phyloP scores from a whole-genome alignment of 2,797 vertebrate species.

The Lophura swinhoii region DNA sequence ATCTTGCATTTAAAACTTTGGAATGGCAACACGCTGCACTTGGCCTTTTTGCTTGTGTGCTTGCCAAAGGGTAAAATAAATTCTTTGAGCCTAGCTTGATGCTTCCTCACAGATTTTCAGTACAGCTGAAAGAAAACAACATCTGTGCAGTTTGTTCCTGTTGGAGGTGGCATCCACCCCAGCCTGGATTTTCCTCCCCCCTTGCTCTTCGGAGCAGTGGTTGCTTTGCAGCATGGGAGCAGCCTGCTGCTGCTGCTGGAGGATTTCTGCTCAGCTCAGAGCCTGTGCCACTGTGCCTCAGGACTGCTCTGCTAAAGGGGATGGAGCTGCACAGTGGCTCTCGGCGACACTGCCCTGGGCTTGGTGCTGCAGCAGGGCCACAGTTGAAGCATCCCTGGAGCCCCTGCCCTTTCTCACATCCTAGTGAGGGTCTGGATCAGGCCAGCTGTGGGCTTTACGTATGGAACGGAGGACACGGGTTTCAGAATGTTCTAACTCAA shows the following conservation, averaged over 20 bases:
- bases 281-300: neutral
- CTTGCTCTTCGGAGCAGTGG: neutral
- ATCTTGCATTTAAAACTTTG: neutral
- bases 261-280: neutral
- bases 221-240: accelerated
- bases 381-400: too few relatives aligned
- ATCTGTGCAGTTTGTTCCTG: neutral
- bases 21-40: accelerated
- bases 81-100: neutral
- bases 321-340: neutral
- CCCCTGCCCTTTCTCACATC: neutral
- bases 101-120: neutral
- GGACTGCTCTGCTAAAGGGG: neutral
- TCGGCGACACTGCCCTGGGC: neutral
- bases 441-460: too few relatives aligned
- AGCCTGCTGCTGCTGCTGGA: neutral
- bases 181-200: neutral
- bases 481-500: accelerated
- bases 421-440: neutral
- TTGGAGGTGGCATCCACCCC: neutral
- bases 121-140: neutral
- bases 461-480: too few relatives aligned
- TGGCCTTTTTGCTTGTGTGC: neutral
- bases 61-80: neutral
- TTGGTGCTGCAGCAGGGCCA: neutral